Conservation (phyloP, 2,888 invertebrate species). For the Phrixothrix hirtus region DNA sequence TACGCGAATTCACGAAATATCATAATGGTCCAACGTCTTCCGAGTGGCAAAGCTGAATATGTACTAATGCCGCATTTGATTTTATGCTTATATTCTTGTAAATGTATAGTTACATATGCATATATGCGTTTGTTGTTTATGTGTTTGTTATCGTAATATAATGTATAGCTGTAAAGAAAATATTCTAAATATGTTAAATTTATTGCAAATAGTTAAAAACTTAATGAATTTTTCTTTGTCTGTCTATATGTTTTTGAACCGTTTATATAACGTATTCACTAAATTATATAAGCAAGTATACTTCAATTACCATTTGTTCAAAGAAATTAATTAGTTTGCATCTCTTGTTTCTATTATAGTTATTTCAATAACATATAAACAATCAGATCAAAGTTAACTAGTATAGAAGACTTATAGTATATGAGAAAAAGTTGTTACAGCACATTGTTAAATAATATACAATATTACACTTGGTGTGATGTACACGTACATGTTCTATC, state of each 20-base stretch:
- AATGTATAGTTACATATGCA: constrained; percentile 29
- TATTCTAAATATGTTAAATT: constrained; percentile 34
- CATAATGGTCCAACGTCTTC: constrained; percentile 26
- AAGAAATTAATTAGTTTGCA: constrained; percentile 12
- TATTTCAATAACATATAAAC: constrained; percentile 24
- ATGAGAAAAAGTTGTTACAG: constrained; percentile 30
- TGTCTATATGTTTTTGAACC: no score
- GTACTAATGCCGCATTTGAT: constrained; percentile 23
- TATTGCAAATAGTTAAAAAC: constrained; percentile 18
- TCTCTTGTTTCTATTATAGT: constrained; percentile 17
- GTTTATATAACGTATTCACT: no score
- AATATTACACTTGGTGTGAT: constrained; percentile 37
- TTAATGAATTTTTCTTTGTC: no score
- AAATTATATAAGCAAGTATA: no score
- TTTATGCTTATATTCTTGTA: constrained; percentile 33
- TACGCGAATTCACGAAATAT: constrained; percentile 6
- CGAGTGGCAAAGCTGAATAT: constrained; percentile 24
- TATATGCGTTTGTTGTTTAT: constrained; percentile 42
- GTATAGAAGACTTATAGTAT: constrained; percentile 26
- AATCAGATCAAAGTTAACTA: constrained; percentile 30
- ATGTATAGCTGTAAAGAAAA: constrained; percentile 34
- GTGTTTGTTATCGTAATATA: no score
- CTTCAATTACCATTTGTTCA: no score
- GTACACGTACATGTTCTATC: constrained; percentile 44
- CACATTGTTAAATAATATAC: constrained; percentile 33